Base-by-base conservation (phyloP, 2,888 invertebrate genomes). In the Bembecia ichneumoniformis region DNA sequence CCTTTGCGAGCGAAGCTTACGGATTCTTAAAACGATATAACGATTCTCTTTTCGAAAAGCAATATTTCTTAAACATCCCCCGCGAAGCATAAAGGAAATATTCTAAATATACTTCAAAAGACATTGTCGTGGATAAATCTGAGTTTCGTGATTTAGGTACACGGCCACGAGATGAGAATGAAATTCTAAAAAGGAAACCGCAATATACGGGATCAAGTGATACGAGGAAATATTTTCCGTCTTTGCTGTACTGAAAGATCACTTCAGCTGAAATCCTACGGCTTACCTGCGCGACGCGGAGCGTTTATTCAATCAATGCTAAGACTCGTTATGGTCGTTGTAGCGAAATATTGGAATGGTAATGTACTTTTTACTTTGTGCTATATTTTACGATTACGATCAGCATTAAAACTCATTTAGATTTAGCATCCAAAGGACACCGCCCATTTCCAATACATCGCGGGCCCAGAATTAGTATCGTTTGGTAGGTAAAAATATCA, bases 21-120 rank as follows among this genome's bases (percentile, higher is more conserved):
- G 2, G 28, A 28, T 28, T 28, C 28, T 28, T 28, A 9, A 28
- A 7, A 28, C 28, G 7, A 28, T 28, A 28, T 28, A 28, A 28
- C 9, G 28, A 28, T 9, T 28, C 28, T 28, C 7, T 9, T 1
- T 13, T 35, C 35, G 7, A 7, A 1, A 4, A 40, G 40, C 40
- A 11, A 40, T 13, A 40, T 40, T 14, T 40, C n/a, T 13, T 11
- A 40, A 40, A 40, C 14, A n/a, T 40, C 14, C 14, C 7, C 40
- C 40, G 5, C 28, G 28, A 28, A 28, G 13, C 7, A 40, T 40
- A 40, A 40, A 40, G 40, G 40, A 40, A 40, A 40, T 40, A 40
- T 40, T 56, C 48, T 60, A 63, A 60, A 62, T 63, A 62, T 56
- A 59, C 58, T 55, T 59, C 60, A 63, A 63, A 63, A 63, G 54